Conservation (phyloP, 2,888 invertebrate species). For the Zhengitettix transpicula region DNA sequence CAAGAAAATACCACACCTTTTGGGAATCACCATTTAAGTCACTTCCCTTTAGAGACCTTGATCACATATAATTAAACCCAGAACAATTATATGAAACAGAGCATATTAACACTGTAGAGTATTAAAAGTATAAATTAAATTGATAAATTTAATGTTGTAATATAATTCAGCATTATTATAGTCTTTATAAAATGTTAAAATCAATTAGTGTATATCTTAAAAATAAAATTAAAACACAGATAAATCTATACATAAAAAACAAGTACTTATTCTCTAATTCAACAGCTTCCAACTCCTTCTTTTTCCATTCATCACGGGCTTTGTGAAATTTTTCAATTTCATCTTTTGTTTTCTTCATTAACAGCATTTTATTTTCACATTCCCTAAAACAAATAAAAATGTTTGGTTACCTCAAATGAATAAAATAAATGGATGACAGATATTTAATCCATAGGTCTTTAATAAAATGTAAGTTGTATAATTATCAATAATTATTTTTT, state of each 20-base stretch:
- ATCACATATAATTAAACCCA: not conserved
- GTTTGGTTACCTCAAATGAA: too few relatives aligned
- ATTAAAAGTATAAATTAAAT: not conserved
- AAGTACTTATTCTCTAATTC: not conserved
- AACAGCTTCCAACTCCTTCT: not conserved
- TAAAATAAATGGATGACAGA: too few relatives aligned
- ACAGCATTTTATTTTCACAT: not conserved
- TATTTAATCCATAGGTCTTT: too few relatives aligned
- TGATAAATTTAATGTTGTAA: not conserved
- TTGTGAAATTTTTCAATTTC: not conserved
- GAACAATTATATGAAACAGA: not conserved
- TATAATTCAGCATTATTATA: too few relatives aligned
- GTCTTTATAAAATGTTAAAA: too few relatives aligned
- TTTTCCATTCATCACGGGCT: not conserved
- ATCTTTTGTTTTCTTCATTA: not conserved
- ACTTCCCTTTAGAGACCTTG: not conserved
- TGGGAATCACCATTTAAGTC: not conserved
- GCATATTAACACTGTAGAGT: not conserved
- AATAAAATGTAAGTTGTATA: too few relatives aligned
- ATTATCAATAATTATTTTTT: too few relatives aligned
- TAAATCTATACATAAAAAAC: too few relatives aligned
- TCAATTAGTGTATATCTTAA: too few relatives aligned
- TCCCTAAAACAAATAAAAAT: not conserved
- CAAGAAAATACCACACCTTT: too few relatives aligned
- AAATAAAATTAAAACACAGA: too few relatives aligned